Evolutionary conservation across 1,140 invertebrate species (phyloP), one percentile per base, ranked within the genome.

Genomic region (Pristionchus pacificus): DNA sequence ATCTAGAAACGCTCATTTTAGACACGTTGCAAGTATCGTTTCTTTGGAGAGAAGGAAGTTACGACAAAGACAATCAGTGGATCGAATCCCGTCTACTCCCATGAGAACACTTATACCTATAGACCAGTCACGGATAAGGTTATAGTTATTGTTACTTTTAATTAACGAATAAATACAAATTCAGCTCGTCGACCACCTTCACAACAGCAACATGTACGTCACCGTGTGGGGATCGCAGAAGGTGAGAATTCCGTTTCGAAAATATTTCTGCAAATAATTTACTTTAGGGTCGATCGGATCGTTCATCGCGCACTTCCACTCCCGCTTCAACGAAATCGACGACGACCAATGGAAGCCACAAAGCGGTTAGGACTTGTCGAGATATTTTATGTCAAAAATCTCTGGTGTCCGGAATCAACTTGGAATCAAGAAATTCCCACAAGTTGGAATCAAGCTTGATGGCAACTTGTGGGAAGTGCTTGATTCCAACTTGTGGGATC

Each of bases 71-170:
- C 78, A 24, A 78, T 87, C 1, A 75, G 78, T 13, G 85, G 86
- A 60, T 87, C 77, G 24, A 88, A 88, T 78, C 88, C 88, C 2
- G 85, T 87, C 68, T 89, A 88, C 83, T 86, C 86, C 71, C 85
- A 88, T 77, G 81, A 83, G 66, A 84, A 86, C 78, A 75, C 85
- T 33, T 85, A 86, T 78, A 78, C 78, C 31, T 87, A 85, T 75
- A 70, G 72, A 28, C 84, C 85, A 31, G 85, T 83, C 31, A 87
- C 86, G 10, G 77, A 85, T 69, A 84, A 87, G 78, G 87, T 88
- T 78, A 81, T 71, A 19, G 19, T 27, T 24, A 14, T 28, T 55
- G 6, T 6, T 10, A 30, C 2, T 33, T 10, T 32, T 60, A 49
- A 33, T 19, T 29, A 70, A 29, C n/a, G 14, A 24, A n/a, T 33